Base-by-base conservation (phyloP, 2,888 invertebrate genomes). In the Ceriagrion tenellum region DNA sequence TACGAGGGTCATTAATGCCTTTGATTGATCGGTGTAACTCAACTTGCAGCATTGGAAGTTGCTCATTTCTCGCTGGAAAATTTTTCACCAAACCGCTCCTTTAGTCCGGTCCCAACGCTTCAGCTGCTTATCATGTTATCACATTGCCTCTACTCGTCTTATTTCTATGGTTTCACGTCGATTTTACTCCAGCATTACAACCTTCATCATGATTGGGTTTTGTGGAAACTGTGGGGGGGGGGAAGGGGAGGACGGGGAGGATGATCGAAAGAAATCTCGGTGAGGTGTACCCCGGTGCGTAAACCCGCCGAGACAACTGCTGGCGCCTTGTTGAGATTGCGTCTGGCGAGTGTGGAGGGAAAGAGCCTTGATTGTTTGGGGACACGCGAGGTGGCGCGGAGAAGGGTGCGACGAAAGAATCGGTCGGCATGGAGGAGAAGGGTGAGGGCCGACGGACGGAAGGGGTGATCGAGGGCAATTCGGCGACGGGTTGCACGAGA, bases 241-340 rank as follows among this genome's bases (percentile, higher is more conserved):
- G n/a, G n/a, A n/a, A n/a, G n/a, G n/a, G n/a, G n/a, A n/a, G n/a
- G n/a, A n/a, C n/a, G 90, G 56, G n/a, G 30, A 56, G 18, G 55
- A n/a, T 55, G 90, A 90, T 55, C 3, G 90, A 55, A 56, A n/a
- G 13, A 81, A 81, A 69, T 69, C 23, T 26, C 10, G 26, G 69
- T 6, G 69, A 0, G 81, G 35, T 35, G 3, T 30, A 30, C 35
- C 81, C 30, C 10, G 2, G 30, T 0, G 35, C 18, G 30, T 81
- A 81, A 93, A n/a, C 74, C 47, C 93, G 47, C 40, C 69, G 93
- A 69, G 93, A 69, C 69, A 93, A 93, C 93, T 93, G 93, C 55
- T 47, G 93, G 69, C 93, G 69, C 55, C 69, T 93, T 23, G 74
- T 35, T 20, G 93, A 93, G 55, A 93, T 93, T 93, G 63, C 40